Conservation (phyloP, 2,888 invertebrate species). For the Doris montereyensis region DNA sequence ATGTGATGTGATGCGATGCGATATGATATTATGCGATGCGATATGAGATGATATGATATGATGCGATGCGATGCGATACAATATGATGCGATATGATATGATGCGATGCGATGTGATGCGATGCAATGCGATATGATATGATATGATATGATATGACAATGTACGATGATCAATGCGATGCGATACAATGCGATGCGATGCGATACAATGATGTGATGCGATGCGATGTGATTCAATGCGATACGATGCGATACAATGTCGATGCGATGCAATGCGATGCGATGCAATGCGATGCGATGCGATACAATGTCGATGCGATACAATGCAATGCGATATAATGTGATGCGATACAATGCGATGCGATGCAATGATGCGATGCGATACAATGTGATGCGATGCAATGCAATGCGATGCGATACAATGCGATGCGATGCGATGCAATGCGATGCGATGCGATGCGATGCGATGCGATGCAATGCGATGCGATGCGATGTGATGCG, state of each 20-base stretch:
- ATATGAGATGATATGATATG: constrained; percentile 47
- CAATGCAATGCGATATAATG: constrained; percentile 11
- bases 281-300: constrained; percentile 24
- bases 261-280: constrained; percentile 36
- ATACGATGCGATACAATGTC: constrained; percentile 40
- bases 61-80: constrained; percentile 47
- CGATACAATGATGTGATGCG: constrained; percentile 42
- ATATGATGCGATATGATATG: constrained; percentile 46
- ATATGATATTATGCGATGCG: constrained; percentile 47
- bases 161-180: no score
- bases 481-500: not conserved
- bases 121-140: constrained; percentile 45
- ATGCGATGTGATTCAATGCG: constrained; percentile 39
- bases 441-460: not conserved
- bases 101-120: constrained; percentile 44
- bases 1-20: constrained; percentile 45
- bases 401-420: not conserved
- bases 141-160: constrained; percentile 42
- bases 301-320: constrained; percentile 18
- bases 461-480: not conserved
- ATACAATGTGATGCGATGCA: not conserved
- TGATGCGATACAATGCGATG: constrained; percentile 5
- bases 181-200: constrained; percentile 42
- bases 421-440: not conserved
- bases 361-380: not conserved